Conservation (phyloP, 2,888 invertebrate genomes). For the Acanthosepion pharaonis region DNA sequence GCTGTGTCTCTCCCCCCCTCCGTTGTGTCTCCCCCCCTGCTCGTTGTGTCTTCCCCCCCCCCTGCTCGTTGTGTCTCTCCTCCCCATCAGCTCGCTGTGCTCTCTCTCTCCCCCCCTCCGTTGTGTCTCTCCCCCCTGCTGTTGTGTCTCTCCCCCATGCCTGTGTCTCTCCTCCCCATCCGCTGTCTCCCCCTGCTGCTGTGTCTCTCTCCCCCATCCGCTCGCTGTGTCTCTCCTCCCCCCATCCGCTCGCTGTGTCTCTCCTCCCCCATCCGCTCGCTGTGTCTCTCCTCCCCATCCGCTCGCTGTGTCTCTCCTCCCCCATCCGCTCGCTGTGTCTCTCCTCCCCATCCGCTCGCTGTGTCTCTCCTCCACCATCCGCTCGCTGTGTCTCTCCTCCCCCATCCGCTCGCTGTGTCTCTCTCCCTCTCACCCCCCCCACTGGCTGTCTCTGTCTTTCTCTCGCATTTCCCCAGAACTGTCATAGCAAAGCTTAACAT, state of each 20-base stretch:
- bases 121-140: too few species aligned
- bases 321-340: background rate
- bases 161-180: background rate
- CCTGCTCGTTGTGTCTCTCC: background rate
- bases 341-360: background rate
- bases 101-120: too few species aligned
- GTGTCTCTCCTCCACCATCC: background rate
- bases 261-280: too few species aligned
- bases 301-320: background rate
- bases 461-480: too few species aligned
- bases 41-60: background rate
- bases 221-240: background rate
- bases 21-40: background rate
- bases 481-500: too few species aligned
- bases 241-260: too few species aligned
- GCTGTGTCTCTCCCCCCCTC: fast-evolving
- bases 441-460: background rate
- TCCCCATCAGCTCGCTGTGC: background rate
- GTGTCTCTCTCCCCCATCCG: background rate
- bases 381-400: fast-evolving
- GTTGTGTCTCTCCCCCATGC: too few species aligned
- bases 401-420: background rate
- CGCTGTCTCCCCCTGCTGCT: background rate
- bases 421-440: background rate
- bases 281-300: background rate